Evolutionary conservation across 2,113 vertebrate species (phyloP), one percentile per base, ranked within the genome.

Genomic region (Motacilla alba): DNA sequence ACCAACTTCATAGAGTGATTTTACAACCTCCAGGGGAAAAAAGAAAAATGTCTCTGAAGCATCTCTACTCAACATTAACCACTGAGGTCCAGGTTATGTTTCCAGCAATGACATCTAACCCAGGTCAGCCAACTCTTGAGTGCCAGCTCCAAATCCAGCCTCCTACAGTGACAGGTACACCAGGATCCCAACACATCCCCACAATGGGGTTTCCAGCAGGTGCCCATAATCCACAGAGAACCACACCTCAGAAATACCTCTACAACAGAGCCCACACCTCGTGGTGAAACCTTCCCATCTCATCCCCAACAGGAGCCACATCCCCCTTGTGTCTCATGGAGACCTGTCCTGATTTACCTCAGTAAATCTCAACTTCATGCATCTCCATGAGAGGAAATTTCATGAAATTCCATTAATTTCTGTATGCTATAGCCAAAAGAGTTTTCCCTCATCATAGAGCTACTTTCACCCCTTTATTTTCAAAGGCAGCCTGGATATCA

Each of bases 91-190:
- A 47, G 70, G 27, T 27, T 62, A 3, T 2, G 0, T 30, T 85
- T 83, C 50, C 70, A 91, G 58, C 66, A 81, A 39, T 14, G 0
- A 1, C 15, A 33, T 26, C 77, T n/a, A 70, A 75, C 19, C 43
- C 41, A 41, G 50, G 30, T 28, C 35, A 72, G 74, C 39, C 3
- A 5, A 3, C 23, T 30, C 58, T 6, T 4, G 7, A 22, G 13
- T 24, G 20, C 37, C 62, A 85, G 50, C 41, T 80, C 68, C 3
- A 5, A 59, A 80, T 15, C 22, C 0, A 0, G 27, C 12, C 56
- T 33, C 66, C 41, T 23, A 0, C 0, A 0, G 33, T 14, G 14
- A 69, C n/a, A 7, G 21, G 2, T 4, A 27, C 1, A 0, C 13
- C 77, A 77, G 49, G 35, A 60, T 10, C 15, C 44, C 55, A 68